Evolutionary conservation across 2,113 vertebrate species (phyloP).

Genomic region (Paramormyrops kingsleyae): DNA sequence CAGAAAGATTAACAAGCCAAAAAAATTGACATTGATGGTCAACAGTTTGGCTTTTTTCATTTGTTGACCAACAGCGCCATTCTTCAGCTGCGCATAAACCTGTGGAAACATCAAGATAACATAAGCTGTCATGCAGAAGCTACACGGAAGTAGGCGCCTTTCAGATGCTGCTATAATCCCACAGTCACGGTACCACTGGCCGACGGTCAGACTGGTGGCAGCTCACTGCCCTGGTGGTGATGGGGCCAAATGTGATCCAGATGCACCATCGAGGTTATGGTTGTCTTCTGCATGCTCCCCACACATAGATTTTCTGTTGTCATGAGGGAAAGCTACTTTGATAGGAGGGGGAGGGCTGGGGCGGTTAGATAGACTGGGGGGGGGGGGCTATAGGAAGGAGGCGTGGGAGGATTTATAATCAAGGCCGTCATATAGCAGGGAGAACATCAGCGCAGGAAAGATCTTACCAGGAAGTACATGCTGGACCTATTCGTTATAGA

Average conservation of each 20-base stretch:
- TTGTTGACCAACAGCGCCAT: not conserved
- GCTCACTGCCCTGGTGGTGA: not conserved
- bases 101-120: not conserved
- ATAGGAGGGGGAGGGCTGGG: not conserved
- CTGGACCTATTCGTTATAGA: not conserved
- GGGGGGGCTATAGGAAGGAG: not conserved
- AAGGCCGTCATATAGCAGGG: not conserved
- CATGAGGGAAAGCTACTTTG: not conserved
- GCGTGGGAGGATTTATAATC: not conserved
- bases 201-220: not conserved
- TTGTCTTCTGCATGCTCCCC: not conserved
- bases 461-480: not conserved
- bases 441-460: not conserved
- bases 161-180: not conserved
- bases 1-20: not conserved
- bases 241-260: not conserved
- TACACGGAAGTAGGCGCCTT: not conserved
- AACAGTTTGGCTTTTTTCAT: not conserved
- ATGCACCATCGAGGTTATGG: not conserved
- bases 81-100: not conserved
- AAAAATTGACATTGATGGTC: not conserved
- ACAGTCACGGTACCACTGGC: no score
- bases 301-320: not conserved
- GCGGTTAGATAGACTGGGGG: not conserved
- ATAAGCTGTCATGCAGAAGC: not conserved